phyloP scores from a whole-genome alignment of 2,888 invertebrate genomes.

The Syrista parreyssii region DNA sequence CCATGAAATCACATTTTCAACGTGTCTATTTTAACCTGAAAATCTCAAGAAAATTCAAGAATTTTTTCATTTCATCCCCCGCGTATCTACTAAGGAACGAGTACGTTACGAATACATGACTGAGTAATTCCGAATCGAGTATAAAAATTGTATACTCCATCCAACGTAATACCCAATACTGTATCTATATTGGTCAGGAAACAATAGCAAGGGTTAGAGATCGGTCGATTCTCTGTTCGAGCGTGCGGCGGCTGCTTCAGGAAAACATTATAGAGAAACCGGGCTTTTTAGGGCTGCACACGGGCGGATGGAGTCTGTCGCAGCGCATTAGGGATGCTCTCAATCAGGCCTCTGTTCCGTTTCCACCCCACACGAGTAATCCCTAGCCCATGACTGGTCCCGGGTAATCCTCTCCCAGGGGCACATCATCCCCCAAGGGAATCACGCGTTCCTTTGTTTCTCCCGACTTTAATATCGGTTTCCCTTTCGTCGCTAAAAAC shows the following conservation, averaged over 20 bases:
- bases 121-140: neutral
- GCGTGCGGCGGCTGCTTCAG: constrained; percentile 20
- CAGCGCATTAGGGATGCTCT: constrained; percentile 70
- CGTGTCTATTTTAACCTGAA: neutral
- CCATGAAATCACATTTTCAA: neutral
- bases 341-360: constrained; percentile 66
- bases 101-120: neutral
- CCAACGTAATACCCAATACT: neutral
- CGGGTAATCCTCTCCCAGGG: constrained; percentile 61
- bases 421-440: constrained; percentile 37
- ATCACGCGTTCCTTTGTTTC: constrained; percentile 51
- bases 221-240: constrained; percentile 9
- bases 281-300: constrained; percentile 58
- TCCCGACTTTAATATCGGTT: constrained; percentile 50
- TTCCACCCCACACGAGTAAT: constrained; percentile 61
- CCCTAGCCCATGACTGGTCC: constrained; percentile 49
- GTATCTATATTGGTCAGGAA: neutral
- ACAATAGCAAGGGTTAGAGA: constrained; percentile 3
- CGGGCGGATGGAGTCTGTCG: constrained; percentile 69
- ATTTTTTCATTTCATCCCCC: neutral
- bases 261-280: constrained; percentile 59
- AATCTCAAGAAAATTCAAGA: neutral
- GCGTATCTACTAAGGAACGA: neutral
- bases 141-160: neutral
- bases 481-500: constrained; percentile 21